Evolutionary conservation across 1,140 invertebrate genomes (phyloP), one percentile per base, ranked within the genome.

Genomic region (Drosophila parabipectinata): DNA sequence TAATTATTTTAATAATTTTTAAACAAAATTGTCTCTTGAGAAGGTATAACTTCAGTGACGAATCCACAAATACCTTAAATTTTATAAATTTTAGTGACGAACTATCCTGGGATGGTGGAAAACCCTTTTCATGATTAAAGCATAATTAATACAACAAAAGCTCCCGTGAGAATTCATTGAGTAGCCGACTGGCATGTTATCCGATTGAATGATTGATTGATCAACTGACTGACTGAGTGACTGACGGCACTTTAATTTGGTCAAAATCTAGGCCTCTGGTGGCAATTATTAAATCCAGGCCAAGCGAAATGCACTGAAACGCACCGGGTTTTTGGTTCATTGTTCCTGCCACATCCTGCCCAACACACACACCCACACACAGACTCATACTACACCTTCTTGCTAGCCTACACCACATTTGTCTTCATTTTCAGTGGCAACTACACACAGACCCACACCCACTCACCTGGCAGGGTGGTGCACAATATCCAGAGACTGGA

Each of bases 401-500:
- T 37, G 34, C 26, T 28, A 21, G 37, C 12, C 4, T 39, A 12
- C 15, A 18, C 34, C 12, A 41, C 47, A 62, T 62, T 26, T 15
- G 45, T 62, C 58, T 41, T 32, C 63, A 45, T 66, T 55, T 69
- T 24, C 9, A 12, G 18, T 41, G 15, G 10, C 18, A 47, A 10
- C 14, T 7, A 4, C 18, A 18, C 44, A 9, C 15, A 45, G 1
- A 45, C 15, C 21, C 21, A 45, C 15, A 45, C 15, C 10, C 18
- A 24, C 80, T 84, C 59, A 92, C 91, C 91, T 79, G 90, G 79
- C 48, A 80, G 21, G n/a, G 84, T 84, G 28, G 71, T 79, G 72
- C 91, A 92, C 44, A 92, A 30, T 56, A 92, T 92, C 91, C 91
- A 92, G 8, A 92, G 69, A 58, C 91, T 92, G 6, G 91, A 92